A percentile compares a stretch with the other conserved stretches of the same genome.
Evolutionary conservation across 2,113 vertebrate species (phyloP).

Genomic region (Ochotona princeps): DNA sequence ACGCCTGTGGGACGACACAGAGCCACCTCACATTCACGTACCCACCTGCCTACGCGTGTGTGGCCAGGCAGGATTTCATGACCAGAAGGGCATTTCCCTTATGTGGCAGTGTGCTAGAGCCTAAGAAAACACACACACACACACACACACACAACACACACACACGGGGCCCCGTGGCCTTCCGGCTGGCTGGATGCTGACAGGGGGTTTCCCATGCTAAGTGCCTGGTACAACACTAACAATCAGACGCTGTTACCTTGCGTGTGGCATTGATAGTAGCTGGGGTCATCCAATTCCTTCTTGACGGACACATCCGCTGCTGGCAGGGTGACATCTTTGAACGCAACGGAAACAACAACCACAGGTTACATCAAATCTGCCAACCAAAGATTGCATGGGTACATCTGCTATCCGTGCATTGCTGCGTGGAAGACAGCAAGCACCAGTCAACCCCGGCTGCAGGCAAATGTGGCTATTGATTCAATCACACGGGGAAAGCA

Average conservation of each 20-base stretch:
- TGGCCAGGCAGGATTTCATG: no score
- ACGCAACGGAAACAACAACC: constrained; percentile 29
- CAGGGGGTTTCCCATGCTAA: background rate
- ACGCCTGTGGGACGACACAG: no score
- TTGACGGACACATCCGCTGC: constrained; percentile 80
- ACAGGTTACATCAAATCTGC: background rate
- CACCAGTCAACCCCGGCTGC: background rate
- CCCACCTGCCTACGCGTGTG: no score
- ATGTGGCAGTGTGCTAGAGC: background rate
- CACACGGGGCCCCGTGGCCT: background rate
- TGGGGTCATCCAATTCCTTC: constrained; percentile 85
- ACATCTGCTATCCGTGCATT: no score
- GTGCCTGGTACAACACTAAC: background rate
- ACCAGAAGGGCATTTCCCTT: background rate
- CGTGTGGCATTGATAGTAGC: constrained; percentile 76
- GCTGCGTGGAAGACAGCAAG: background rate
- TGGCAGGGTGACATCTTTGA: constrained; percentile 78
- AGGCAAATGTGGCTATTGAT: no score
- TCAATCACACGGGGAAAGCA: background rate
- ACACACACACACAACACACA: no score
- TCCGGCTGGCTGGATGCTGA: background rate
- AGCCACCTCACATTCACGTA: no score
- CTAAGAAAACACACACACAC: no score
- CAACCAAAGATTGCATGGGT: background rate
- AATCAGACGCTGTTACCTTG: constrained; percentile 80